Conservation (phyloP, 2,888 invertebrate species). For the Eupithecia tripunctaria region DNA sequence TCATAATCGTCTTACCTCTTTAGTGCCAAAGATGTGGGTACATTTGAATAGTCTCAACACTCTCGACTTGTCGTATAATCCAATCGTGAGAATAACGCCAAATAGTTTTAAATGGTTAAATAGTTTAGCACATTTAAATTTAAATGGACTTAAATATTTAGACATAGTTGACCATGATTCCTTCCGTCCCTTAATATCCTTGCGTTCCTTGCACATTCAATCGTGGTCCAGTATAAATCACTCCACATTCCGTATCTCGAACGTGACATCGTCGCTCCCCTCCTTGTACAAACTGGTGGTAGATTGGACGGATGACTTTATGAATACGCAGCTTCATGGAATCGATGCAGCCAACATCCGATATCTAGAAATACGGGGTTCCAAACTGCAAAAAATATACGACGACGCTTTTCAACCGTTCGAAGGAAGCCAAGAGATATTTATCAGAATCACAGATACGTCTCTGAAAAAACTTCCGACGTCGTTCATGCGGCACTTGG, state of each 20-base stretch:
- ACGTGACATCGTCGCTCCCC: constrained; percentile 88
- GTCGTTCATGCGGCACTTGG: constrained; percentile 90
- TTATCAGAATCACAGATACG: constrained; percentile 90
- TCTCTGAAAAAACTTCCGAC: constrained; percentile 91
- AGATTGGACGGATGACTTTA: constrained; percentile 88
- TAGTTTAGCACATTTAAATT: constrained; percentile 89
- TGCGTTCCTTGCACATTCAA: constrained; percentile 89
- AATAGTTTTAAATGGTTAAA: constrained; percentile 89
- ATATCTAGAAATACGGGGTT: constrained; percentile 91
- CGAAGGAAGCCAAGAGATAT: constrained; percentile 89
- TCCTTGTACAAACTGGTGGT: constrained; percentile 90
- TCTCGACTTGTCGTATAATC: constrained; percentile 92
- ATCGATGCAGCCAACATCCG: constrained; percentile 91
- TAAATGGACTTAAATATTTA: constrained; percentile 89
- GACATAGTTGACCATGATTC: constrained; percentile 90
- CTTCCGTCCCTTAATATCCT: constrained; percentile 88
- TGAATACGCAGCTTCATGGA: constrained; percentile 90
- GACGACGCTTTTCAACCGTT: constrained; percentile 91
- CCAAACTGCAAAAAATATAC: constrained; percentile 89
- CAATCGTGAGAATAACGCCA: constrained; percentile 89
- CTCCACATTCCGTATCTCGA: constrained; percentile 87
- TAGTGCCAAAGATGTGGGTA: constrained; percentile 90
- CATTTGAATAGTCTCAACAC: constrained; percentile 89
- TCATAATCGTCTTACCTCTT: constrained; percentile 89
- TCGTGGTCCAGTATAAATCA: constrained; percentile 91